Evolutionary conservation across 2,888 invertebrate genomes (phyloP).

Genomic region (Hypomecis atomaria): DNA sequence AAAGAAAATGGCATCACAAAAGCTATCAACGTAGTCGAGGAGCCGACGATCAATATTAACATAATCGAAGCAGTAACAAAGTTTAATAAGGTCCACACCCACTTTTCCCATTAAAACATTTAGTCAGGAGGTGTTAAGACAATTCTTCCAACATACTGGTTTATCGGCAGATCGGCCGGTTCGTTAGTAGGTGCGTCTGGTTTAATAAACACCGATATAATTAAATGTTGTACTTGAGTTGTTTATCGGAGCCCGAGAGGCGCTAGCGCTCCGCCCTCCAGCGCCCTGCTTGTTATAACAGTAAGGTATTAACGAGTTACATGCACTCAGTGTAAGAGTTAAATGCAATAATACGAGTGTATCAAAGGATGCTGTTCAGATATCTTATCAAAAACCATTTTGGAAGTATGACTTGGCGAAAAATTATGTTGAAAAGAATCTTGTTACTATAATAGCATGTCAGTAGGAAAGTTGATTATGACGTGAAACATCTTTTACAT

Average conservation of each 20-base stretch:
- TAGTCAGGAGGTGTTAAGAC: constrained; percentile 73
- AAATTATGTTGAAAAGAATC: too few species aligned
- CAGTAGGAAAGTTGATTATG: too few species aligned
- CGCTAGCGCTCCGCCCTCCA: constrained; percentile 65
- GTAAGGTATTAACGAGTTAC: constrained; percentile 73
- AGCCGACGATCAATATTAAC: not conserved
- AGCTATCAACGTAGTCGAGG: not conserved
- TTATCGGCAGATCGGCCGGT: constrained; percentile 69
- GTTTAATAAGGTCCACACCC: constrained; percentile 31
- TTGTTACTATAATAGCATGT: too few species aligned
- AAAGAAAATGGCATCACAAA: too few species aligned
- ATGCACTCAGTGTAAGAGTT: constrained; percentile 37
- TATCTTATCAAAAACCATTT: not conserved
- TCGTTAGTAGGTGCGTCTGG: constrained; percentile 67
- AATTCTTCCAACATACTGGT: constrained; percentile 64
- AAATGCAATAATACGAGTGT: constrained; percentile 4
- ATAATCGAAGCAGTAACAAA: constrained; percentile 10
- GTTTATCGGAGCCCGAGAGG: constrained; percentile 69
- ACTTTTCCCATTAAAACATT: constrained; percentile 34
- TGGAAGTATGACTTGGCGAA: not conserved
- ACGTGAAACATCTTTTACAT: too few species aligned
- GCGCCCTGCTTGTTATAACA: constrained; percentile 65
- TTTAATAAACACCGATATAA: constrained; percentile 83
- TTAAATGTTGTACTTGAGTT: constrained; percentile 82
- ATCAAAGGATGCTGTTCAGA: constrained; percentile 12